Base-by-base conservation (phyloP, 2,888 invertebrate species). In the Drosophila monieri region DNA sequence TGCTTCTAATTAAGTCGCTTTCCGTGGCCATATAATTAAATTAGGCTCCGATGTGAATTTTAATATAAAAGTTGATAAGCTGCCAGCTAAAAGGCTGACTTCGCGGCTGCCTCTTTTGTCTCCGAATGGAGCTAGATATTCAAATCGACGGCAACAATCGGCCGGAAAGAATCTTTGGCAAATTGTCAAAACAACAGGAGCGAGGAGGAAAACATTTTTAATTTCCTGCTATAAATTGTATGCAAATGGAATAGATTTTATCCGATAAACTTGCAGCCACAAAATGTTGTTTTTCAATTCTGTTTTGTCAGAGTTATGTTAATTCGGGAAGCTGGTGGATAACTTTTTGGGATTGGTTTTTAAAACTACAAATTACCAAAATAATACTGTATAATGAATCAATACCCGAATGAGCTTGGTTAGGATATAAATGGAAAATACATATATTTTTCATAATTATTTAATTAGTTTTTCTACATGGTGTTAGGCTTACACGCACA, bases 191-290 rank as follows among this genome's bases (percentile, higher is more conserved):
- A 66, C 68, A 66, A 67, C 47, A 67, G 53, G 39, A 35, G 23
- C 53, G 51, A 66, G 23, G 49, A 39, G 56, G 68, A 59, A 76
- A 81, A 73, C 73, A 77, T 78, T 81, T 81, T 81, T 81, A 81
- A 81, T 81, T 81, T 81, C 81, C 81, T 87, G 88, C 65, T 58
- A 69, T 65, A 79, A 85, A 88, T 88, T 83, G 75, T 83, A 86
- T 80, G 83, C 80, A 74, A 86, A 80, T 86, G 62, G 62, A 77
- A 74, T 80, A 70, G 65, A 77, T 71, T 61, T 46, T 61, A 12
- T 14, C 15, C 4, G 62, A 71, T 60, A 55, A 68, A 68, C 41
- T 51, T 57, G 27, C 47, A 47, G 52, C 43, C 39, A 32, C 51
- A 64, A 68, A 55, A 46, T 65, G 53, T 53, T 65, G 67, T 47